A percentile compares a stretch with the other conserved stretches of the same genome.
phyloP scores from a whole-genome alignment of 2,888 invertebrate species.

The Actias luna region DNA sequence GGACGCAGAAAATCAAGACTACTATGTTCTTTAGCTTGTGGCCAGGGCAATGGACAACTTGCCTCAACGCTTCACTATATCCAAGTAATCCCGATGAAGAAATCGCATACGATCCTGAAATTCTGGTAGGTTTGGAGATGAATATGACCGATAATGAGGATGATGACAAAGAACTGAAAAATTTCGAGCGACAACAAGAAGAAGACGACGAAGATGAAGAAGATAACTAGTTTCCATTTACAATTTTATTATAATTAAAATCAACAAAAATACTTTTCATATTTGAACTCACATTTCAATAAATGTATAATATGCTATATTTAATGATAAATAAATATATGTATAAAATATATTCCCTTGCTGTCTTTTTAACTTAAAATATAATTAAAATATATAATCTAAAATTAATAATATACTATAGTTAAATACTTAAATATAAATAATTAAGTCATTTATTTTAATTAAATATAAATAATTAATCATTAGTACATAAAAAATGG shows the following conservation, averaged over 20 bases:
- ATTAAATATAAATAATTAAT: constrained; percentile 25
- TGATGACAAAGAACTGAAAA: constrained; percentile 29
- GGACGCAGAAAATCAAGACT: constrained; percentile 28
- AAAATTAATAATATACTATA: constrained; percentile 14
- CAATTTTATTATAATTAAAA: constrained; percentile 25
- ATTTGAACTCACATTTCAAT: constrained; percentile 26
- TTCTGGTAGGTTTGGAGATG: constrained; percentile 30
- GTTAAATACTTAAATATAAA: too few species aligned
- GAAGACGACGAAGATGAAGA: constrained; percentile 29
- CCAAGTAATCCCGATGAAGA: constrained; percentile 29
- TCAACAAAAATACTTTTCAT: constrained; percentile 22
- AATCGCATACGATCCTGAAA: constrained; percentile 28
- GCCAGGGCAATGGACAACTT: constrained; percentile 27
- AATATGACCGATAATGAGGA: constrained; percentile 32
- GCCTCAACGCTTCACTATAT: constrained; percentile 26
- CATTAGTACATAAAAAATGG: constrained; percentile 26
- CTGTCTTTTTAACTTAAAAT: too few species aligned
- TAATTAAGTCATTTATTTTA: too few species aligned
- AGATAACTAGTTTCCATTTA: too few species aligned
- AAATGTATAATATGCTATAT: constrained; percentile 26
- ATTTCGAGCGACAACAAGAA: constrained; percentile 25
- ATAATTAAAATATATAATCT: too few species aligned
- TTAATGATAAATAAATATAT: constrained; percentile 27
- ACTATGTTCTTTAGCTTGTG: constrained; percentile 29
- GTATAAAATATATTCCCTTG: constrained; percentile 20